Conservation (phyloP, 1,140 invertebrate genomes). For the Amphibalanus amphitrite region DNA sequence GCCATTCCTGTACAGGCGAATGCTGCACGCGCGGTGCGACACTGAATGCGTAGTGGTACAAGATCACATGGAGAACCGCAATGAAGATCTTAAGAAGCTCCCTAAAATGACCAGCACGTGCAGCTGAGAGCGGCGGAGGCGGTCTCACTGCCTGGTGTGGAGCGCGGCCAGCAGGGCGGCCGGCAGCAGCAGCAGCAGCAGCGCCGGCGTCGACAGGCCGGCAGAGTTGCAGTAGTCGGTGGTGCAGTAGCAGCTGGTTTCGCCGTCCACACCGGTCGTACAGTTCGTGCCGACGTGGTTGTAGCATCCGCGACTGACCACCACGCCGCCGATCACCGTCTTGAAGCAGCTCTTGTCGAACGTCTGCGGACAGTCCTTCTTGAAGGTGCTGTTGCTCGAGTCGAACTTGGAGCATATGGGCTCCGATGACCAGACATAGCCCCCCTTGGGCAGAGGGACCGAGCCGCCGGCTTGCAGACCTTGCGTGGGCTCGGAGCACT, state of each 20-base stretch:
- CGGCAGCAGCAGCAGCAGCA: constrained; percentile 4
- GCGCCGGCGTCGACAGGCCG: not conserved
- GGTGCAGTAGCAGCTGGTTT: not conserved
- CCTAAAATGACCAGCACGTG: too few relatives aligned
- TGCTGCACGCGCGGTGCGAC: too few relatives aligned
- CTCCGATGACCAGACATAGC: too few relatives aligned
- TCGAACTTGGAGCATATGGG: not conserved
- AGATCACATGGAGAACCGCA: too few relatives aligned
- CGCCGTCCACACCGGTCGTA: not conserved
- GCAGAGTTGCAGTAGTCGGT: not conserved
- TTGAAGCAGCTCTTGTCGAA: not conserved
- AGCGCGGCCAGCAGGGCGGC: constrained; percentile 3
- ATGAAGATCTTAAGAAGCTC: too few relatives aligned
- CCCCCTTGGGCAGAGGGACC: too few relatives aligned
- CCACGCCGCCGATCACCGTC: not conserved
- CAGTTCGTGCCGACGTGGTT: not conserved
- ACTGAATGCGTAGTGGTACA: too few relatives aligned
- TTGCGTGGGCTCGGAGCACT: not conserved
- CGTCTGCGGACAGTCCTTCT: not conserved
- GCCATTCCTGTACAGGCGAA: too few relatives aligned
- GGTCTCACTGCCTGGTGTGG: too few relatives aligned
- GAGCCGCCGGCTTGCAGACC: too few relatives aligned
- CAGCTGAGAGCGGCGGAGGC: too few relatives aligned
- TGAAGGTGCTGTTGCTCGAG: not conserved
- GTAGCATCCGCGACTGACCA: not conserved